phyloP scores from a whole-genome alignment of 2,888 invertebrate species.

The Melieria crassipennis region DNA sequence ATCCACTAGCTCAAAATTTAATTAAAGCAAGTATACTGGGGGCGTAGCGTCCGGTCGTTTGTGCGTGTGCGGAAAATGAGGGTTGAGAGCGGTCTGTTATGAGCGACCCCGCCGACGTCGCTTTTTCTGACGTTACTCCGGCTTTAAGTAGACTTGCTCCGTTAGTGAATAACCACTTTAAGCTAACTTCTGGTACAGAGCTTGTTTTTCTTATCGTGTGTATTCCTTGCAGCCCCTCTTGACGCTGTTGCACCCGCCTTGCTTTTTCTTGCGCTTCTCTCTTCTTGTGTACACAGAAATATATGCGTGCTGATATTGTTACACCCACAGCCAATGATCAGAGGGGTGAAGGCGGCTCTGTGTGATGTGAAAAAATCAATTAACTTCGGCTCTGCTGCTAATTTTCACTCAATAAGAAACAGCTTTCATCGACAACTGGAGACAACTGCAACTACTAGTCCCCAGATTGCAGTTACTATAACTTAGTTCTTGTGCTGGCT shows the following conservation, averaged over 20 bases:
- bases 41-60: constrained; percentile 27
- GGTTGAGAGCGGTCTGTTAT: not conserved
- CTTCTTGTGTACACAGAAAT: constrained; percentile 28
- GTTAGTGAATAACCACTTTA: not conserved
- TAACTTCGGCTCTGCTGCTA: not conserved
- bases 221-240: constrained; percentile 26
- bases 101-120: not conserved
- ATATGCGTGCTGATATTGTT: constrained; percentile 19
- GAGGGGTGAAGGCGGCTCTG: constrained; percentile 11
- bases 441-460: too few species aligned
- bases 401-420: not conserved
- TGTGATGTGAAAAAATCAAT: constrained; percentile 24
- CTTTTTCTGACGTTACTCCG: not conserved
- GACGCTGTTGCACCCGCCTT: constrained; percentile 8
- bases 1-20: not conserved
- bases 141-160: not conserved
- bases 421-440: not conserved
- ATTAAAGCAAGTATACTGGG: not conserved
- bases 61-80: constrained; percentile 33
- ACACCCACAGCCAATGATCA: not conserved
- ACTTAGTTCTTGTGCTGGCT: too few species aligned
- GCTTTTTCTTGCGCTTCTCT: constrained; percentile 11
- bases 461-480: too few species aligned
- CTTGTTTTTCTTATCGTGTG: constrained; percentile 24
- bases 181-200: too few species aligned